These are phyloP conservation scores for Hetaerina titia DNA, from an alignment of 2,888 invertebrate genomes.

Conservation along the genomic window DNA sequence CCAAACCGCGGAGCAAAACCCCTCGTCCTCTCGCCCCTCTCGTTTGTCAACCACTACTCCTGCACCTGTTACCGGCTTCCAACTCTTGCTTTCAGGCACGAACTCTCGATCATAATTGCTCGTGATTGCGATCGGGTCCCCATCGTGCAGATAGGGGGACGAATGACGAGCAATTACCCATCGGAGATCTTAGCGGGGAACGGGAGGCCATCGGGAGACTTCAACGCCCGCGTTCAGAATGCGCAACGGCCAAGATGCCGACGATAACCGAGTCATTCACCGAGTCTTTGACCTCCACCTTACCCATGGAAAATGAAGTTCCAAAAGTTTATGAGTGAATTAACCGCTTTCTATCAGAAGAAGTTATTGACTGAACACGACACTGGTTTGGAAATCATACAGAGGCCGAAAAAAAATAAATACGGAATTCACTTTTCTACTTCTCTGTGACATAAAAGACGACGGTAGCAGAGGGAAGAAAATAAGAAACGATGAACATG, in stretches of 20 bases:
- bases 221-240: background rate
- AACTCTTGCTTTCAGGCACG: constrained; percentile 14
- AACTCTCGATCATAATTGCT: background rate
- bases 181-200: background rate
- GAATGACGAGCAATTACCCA: constrained; percentile 28
- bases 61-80: background rate
- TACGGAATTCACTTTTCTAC: no score
- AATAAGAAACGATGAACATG: no score
- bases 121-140: constrained; percentile 18
- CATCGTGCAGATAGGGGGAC: background rate
- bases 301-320: no score
- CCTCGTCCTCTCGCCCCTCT: background rate
- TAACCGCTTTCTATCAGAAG: background rate
- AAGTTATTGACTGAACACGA: no score
- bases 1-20: background rate
- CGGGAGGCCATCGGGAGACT: background rate
- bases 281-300: background rate
- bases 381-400: no score
- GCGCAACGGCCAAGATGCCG: background rate
- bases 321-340: background rate
- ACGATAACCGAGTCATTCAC: background rate
- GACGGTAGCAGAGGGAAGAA: no score
- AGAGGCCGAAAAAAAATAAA: no score
- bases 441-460: no score
- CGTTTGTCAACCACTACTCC: constrained; percentile 23